Base-by-base conservation (phyloP, 1,140 invertebrate genomes). In the Aphidius ervi region DNA sequence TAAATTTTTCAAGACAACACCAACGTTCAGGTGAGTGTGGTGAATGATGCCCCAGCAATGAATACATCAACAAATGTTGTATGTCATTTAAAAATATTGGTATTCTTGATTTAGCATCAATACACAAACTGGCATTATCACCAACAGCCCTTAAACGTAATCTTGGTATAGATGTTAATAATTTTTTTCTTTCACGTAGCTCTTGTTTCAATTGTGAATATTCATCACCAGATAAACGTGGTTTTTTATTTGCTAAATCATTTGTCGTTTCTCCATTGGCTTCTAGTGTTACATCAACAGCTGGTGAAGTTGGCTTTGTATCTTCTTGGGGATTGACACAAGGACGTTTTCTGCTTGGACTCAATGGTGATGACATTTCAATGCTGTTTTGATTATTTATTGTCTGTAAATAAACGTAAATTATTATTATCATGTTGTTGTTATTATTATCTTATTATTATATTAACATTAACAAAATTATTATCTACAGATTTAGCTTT, bases 81-180 rank as follows among this genome's bases (percentile, higher is more conserved):
- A 95, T 73, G 74, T 95, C 93, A 46, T 85, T 86, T 0, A 93
- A 78, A 71, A 91, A 88, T 63, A 96, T 80, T 7, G 93, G 92
- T 50, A 88, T 83, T 64, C 90, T 81, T 52, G 84, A 77, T 54
- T 83, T 72, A 40, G 73, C 65, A 41, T 81, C 72, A 5, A 53
- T 48, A 63, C 65, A 61, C 61, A 90, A 71, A 48, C 77, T 82
- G 53, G 88, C 87, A 68, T 77, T 81, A 68, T 85, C 75, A 37
- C 88, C 88, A 61, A 82, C 76, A 54, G 78, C 74, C 72, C 85
- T 85, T 37, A 90, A 76, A 54, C 76, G 72, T 62, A 90, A 80
- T 47, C 81, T 79, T 31, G 87, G 85, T 31, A 82, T 77, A 46
- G 74, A 69, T 64, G 75, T 74, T 45, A 87, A 65, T 59, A 67